Evolutionary conservation across 2,113 vertebrate species (phyloP).

Genomic region (Polypterus senegalus): DNA sequence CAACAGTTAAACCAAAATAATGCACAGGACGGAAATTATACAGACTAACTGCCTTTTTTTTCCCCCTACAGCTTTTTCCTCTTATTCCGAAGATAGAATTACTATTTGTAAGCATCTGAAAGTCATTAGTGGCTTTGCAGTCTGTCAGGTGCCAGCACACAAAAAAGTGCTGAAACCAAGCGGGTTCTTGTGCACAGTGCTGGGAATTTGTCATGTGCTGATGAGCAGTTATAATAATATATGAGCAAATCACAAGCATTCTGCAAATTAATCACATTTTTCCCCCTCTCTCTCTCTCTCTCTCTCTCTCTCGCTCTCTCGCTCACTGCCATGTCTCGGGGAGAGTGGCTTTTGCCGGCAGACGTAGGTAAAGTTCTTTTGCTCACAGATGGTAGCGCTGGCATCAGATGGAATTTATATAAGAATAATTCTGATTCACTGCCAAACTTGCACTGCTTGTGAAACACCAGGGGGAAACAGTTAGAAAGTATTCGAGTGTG

Average conservation of each 20-base stretch:
- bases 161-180: constrained; percentile 72
- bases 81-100: constrained; percentile 71
- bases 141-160: constrained; percentile 73
- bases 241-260: constrained; percentile 87
- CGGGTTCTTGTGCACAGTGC: constrained; percentile 65
- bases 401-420: constrained; percentile 94
- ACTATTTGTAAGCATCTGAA: constrained; percentile 86
- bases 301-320: constrained; percentile 28
- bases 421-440: constrained; percentile 77
- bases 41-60: constrained; percentile 54
- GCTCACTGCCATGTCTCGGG: constrained; percentile 63
- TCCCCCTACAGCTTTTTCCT: constrained; percentile 48
- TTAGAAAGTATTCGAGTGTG: constrained; percentile 60
- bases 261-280: constrained; percentile 83
- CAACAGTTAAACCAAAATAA: constrained; percentile 52
- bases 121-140: constrained; percentile 79
- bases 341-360: constrained; percentile 69
- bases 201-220: constrained; percentile 79
- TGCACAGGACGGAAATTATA: constrained; percentile 55
- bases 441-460: constrained; percentile 63
- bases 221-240: constrained; percentile 87
- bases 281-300: constrained; percentile 16
- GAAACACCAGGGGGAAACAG: constrained; percentile 66
- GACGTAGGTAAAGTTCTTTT: constrained; percentile 71
- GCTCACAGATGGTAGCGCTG: constrained; percentile 81